Evolutionary conservation across 1,140 invertebrate genomes (phyloP), one percentile per base, ranked within the genome.

Genomic region (Drosophila busckii): DNA sequence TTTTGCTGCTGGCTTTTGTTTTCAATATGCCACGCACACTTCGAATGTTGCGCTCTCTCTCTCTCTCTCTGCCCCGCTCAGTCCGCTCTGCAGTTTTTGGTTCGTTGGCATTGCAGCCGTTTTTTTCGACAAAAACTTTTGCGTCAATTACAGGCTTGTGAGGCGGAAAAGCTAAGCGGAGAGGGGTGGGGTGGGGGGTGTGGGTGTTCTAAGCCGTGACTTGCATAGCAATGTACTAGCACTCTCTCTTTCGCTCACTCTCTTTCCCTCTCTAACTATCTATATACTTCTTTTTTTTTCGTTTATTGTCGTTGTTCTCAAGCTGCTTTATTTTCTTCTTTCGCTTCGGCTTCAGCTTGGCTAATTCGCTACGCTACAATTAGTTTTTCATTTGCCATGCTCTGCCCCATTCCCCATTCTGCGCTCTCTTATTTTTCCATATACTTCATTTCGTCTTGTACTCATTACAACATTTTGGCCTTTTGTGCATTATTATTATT

Each of bases 361-460:
- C 68, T 80, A 65, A 80, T 82, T 80, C 75, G 75, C 64, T 58
- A 69, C 69, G 75, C 69, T 82, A 82, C 75, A 80, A 80, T 80
- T 80, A 82, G 75, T 82, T 80, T 62, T 80, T 80, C 75, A 80
- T 78, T 78, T 78, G 63, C 68, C 64, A 62, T 80, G 68, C 58
- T 50, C 41, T 38, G 35, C 46, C 6, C 34, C 41, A 25, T 55
- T 29, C 15, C 10, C 13, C 28, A 15, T n/a, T 26, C 38, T 23
- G 15, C 29, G 28, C 48, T 35, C 40, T 1, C 12, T 28, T 26
- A 29, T 10, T 8, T 23, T 20, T 34, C 15, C 35, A 10, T 22
- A 3, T 10, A 10, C 28, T 28, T 8, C 10, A 6, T 4, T 10
- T 22, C 13, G 10, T 13, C 4, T n/a, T 17, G 6, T 26, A 82